Base-by-base conservation (phyloP, 1,140 invertebrate genomes). In the Periplaneta americana region DNA sequence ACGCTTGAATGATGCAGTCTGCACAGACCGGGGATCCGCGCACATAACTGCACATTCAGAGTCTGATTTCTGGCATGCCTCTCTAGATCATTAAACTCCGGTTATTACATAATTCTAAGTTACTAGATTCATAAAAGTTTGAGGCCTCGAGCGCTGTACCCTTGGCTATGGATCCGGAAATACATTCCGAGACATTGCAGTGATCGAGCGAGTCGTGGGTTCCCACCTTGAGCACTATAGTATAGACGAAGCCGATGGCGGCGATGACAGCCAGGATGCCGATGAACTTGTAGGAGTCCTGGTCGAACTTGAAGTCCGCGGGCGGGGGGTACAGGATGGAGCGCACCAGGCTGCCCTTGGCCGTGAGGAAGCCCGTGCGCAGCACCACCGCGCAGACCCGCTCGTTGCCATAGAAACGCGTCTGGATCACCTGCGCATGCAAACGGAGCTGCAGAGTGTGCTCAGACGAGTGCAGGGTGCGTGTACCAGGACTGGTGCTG, bases 241-340 rank as follows among this genome's bases (percentile, higher is more conserved):
- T 95, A 85, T 95, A 95, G 32, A 94, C 86, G 82, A 95, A 93
- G 15, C 95, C 95, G 78, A 93, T 85, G 18, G 87, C 88, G 28
- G 95, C 94, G 83, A 96, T 91, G 9, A 86, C 85, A 10, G 92
- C 93, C 34, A 96, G 87, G 66, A 95, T 87, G 31, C 89, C 90
- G 9, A 96, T 91, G 88, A 98, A 98, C 85, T 95, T 96, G 85
- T 97, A 95, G 2, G 96, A 94, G 86, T 98, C 97, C 85, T 95
- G 94, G 84, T 98, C 96, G 87, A 98, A 98, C 85, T 97, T 95
- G 87, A 98, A 97, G 85, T 96, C 96, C 1, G 97, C 94, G 3
- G 96, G 95, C 81, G 96, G 96, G 3, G 97, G 97, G 86, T 96
- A 98, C 88, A 98, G 91, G 83, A 98, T 98, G 48, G 96, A 96